Evolutionary conservation across 2,797 vertebrate species (phyloP).

Genomic region (Mionectes olivaceus): DNA sequence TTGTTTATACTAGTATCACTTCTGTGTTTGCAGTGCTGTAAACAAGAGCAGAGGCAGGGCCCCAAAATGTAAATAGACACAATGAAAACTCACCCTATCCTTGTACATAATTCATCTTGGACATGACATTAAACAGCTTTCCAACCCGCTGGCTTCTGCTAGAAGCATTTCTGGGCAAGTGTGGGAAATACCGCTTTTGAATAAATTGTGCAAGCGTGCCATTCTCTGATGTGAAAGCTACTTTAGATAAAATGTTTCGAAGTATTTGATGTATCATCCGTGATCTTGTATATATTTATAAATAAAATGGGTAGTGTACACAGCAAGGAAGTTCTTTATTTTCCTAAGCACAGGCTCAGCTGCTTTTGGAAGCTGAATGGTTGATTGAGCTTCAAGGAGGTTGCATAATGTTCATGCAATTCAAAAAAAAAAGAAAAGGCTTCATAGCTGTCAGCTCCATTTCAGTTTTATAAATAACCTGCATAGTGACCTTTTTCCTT

Average conservation of each 20-base stretch:
- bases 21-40: neutral
- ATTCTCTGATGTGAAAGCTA: neutral
- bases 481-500: conserved; percentile 45
- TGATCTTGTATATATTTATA: conserved; percentile 53
- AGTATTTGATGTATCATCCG: conserved; percentile 34
- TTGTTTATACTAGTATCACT: neutral
- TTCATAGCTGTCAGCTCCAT: conserved; percentile 46
- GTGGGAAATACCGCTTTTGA: neutral
- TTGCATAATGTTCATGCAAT: conserved; percentile 67
- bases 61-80: neutral
- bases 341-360: conserved; percentile 61
- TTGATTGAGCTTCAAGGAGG: conserved; percentile 67
- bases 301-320: conserved; percentile 50
- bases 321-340: conserved; percentile 71
- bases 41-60: neutral
- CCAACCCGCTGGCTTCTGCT: neutral
- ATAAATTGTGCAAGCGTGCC: neutral
- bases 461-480: conserved; percentile 65
- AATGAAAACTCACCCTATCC: neutral
- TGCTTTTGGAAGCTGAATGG: conserved; percentile 59
- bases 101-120: neutral
- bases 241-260: neutral
- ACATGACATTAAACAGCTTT: neutral
- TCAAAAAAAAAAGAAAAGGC: conserved; percentile 13
- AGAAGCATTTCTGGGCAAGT: neutral